Evolutionary conservation across 1,140 invertebrate genomes (phyloP).

Genomic region (Trachymyrmex septentrionalis): DNA sequence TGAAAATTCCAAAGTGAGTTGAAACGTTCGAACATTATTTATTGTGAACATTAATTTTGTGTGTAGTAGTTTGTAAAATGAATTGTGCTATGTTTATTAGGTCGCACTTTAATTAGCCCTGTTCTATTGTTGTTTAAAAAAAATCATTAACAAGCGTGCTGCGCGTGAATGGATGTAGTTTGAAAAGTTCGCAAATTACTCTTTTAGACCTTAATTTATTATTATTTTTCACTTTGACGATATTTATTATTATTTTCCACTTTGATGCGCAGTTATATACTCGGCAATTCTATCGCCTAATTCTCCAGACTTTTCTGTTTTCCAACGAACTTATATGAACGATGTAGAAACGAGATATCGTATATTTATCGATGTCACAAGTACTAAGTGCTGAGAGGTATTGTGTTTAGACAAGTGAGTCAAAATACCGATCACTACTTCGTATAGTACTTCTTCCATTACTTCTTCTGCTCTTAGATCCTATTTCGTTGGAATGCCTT

Average conservation of each 20-base stretch:
- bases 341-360: background rate
- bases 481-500: constrained; percentile 41
- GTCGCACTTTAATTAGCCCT: no score
- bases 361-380: background rate
- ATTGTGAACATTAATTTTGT: no score
- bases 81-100: no score
- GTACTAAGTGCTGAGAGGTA: background rate
- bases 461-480: background rate
- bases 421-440: constrained; percentile 27
- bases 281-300: background rate
- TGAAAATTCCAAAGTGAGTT: no score
- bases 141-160: background rate
- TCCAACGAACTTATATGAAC: background rate
- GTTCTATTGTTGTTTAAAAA: no score
- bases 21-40: no score
- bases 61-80: no score
- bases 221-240: no score
- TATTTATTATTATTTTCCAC: no score
- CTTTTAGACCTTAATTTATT: constrained; percentile 7
- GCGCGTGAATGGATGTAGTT: background rate
- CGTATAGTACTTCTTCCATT: constrained; percentile 11
- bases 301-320: background rate
- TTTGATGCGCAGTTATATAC: background rate
- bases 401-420: constrained; percentile 34
- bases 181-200: background rate